These are phyloP conservation scores for Mactromeris polynyma DNA, from an alignment of 2,888 invertebrate genomes.

Conservation along the genomic window DNA sequence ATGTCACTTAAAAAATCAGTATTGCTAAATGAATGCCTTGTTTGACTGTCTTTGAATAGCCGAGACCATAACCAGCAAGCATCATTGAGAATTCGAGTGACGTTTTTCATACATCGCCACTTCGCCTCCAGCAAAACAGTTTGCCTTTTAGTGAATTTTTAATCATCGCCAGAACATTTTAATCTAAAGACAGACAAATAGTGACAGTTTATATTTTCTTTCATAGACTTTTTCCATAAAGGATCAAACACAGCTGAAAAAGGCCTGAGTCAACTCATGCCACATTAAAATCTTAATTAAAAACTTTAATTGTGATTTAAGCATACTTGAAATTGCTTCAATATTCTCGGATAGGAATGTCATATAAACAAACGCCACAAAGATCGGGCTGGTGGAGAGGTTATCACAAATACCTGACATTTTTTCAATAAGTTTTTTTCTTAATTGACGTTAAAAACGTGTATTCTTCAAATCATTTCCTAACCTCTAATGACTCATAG, in stretches of 20 bases:
- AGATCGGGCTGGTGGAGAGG: conserved; percentile 5
- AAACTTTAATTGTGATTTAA: conserved; percentile 42
- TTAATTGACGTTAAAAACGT: conserved; percentile 24
- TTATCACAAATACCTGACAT: conserved; percentile 49
- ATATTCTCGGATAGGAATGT: background rate
- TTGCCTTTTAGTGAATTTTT: conserved; percentile 19
- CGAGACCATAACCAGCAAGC: conserved; percentile 15
- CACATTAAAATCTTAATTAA: conserved; percentile 50
- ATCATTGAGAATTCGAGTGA: conserved; percentile 12
- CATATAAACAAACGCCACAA: conserved; percentile 20
- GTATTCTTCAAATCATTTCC: conserved; percentile 36
- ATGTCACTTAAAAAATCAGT: conserved; percentile 39
- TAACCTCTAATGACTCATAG: conserved; percentile 38
- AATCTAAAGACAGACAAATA: conserved; percentile 35
- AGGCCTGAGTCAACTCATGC: conserved; percentile 43
- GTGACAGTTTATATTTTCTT: conserved; percentile 36
- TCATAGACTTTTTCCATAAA: background rate
- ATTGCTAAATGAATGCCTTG: conserved; percentile 31
- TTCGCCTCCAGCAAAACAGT: conserved; percentile 35
- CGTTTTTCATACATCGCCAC: background rate
- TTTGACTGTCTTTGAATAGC: conserved; percentile 22
- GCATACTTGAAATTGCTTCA: conserved; percentile 34
- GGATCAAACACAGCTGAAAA: conserved; percentile 46
- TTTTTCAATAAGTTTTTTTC: conserved; percentile 46
- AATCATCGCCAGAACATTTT: conserved; percentile 15